Conservation (phyloP, 2,797 vertebrate species). For the Melanotaenia trifasciata region DNA sequence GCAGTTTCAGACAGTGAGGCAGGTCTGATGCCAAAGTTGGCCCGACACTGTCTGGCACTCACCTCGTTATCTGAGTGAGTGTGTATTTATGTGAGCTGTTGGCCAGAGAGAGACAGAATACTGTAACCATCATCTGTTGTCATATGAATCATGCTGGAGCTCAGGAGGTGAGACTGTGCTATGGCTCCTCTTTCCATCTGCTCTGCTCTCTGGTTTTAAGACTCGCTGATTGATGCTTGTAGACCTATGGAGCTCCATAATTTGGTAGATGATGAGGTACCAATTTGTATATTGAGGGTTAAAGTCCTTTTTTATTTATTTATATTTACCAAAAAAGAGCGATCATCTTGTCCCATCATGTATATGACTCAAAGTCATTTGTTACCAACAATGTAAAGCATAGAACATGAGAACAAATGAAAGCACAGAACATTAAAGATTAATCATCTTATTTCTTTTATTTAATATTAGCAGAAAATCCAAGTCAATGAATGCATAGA, state of each 20-base stretch:
- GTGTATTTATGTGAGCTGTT: slow-evolving; percentile 41
- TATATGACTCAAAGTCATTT: slow-evolving; percentile 1
- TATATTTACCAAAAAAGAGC: neutral
- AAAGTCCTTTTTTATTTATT: neutral
- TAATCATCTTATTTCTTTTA: slow-evolving; percentile 43
- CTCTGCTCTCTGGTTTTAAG: slow-evolving; percentile 39
- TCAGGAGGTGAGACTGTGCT: slow-evolving; percentile 55
- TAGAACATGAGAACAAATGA: slow-evolving; percentile 2
- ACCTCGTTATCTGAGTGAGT: slow-evolving; percentile 44
- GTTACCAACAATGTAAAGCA: neutral
- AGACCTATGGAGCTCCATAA: neutral
- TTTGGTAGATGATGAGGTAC: neutral
- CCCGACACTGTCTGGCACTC: slow-evolving; percentile 64
- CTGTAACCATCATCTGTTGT: slow-evolving; percentile 73
- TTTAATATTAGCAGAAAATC: slow-evolving; percentile 37
- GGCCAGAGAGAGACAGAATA: slow-evolving; percentile 46
- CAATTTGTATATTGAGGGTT: neutral
- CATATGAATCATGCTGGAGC: slow-evolving; percentile 69
- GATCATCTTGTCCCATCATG: no score
- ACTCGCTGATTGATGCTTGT: slow-evolving; percentile 17
- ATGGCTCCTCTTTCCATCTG: slow-evolving; percentile 64
- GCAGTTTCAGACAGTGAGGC: slow-evolving; percentile 73
- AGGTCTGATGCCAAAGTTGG: slow-evolving; percentile 64
- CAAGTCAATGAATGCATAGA: slow-evolving; percentile 29
- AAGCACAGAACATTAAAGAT: slow-evolving; percentile 37